Percentiles rank a stretch among this genome's conserved stretches.
phyloP scores from a whole-genome alignment of 2,797 vertebrate species.

The Melanotaenia boesemani region DNA sequence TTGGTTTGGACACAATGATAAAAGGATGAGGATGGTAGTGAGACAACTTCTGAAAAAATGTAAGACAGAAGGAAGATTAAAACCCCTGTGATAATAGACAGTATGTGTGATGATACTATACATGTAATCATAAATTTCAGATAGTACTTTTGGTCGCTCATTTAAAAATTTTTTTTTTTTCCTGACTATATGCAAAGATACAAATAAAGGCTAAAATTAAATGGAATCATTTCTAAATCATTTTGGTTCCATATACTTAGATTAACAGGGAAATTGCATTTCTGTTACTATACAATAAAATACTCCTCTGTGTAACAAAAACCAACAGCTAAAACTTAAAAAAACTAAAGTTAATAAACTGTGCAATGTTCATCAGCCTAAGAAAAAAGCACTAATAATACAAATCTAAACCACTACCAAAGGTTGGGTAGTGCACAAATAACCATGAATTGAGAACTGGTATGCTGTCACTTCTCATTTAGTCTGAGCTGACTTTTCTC shows the following conservation, averaged over 20 bases:
- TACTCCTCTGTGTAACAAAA: neutral
- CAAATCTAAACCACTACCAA: neutral
- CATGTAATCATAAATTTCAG: too few species aligned
- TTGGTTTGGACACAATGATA: too few species aligned
- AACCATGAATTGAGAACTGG: neutral
- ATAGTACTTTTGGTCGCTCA: too few species aligned
- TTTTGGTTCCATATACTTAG: neutral
- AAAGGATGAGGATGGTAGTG: too few species aligned
- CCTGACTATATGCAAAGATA: neutral
- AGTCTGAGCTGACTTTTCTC: neutral
- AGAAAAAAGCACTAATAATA: neutral
- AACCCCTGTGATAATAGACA: neutral
- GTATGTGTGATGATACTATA: too few species aligned
- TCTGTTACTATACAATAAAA: neutral
- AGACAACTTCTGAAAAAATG: too few species aligned
- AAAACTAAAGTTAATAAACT: neutral
- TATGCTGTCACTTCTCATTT: neutral
- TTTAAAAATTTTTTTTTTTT: neutral
- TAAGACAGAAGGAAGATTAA: neutral
- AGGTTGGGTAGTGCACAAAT: neutral
- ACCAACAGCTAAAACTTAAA: neutral
- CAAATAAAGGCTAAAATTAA: neutral
- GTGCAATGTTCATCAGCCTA: neutral
- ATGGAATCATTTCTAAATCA: too few species aligned
- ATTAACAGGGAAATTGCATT: neutral